Percentiles rank a stretch among this genome's conserved stretches.
These are phyloP conservation scores for Ormyrus thymus DNA, from an alignment of 2,888 invertebrate genomes.

Conservation along the genomic window DNA sequence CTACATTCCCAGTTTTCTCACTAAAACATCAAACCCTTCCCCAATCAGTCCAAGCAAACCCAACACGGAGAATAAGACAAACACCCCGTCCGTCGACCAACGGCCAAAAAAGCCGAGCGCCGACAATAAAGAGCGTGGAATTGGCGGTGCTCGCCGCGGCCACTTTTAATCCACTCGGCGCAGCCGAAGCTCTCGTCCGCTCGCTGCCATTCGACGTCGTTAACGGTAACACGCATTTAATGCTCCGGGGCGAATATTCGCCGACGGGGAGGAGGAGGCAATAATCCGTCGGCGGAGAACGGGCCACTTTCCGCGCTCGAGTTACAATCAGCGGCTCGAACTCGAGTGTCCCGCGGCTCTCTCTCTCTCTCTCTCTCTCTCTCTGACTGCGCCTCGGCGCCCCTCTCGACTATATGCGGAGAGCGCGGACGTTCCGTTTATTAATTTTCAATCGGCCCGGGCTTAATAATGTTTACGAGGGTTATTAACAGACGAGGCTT, in stretches of 20 bases:
- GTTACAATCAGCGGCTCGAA: constrained; percentile 11
- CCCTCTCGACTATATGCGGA: too few relatives aligned
- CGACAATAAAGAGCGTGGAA: constrained; percentile 15
- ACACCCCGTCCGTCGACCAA: too few relatives aligned
- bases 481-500: neutral
- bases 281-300: constrained; percentile 8
- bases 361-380: too few relatives aligned
- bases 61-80: too few relatives aligned
- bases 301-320: neutral
- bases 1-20: too few relatives aligned
- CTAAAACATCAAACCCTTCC: too few relatives aligned
- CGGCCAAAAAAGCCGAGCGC: constrained; percentile 24
- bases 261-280: neutral
- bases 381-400: too few relatives aligned
- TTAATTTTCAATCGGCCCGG: constrained; percentile 9
- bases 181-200: neutral
- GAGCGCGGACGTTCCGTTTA: neutral
- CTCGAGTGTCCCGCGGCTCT: too few relatives aligned
- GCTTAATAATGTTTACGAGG: constrained; percentile 22
- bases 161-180: constrained; percentile 33
- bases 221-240: constrained; percentile 29
- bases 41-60: too few relatives aligned
- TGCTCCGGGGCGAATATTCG: constrained; percentile 20
- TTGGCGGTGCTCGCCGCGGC: neutral
- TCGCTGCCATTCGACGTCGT: constrained; percentile 9